These are phyloP conservation scores for Papilio dardanus DNA, from an alignment of 1,140 invertebrate genomes.

Conservation along the genomic window DNA sequence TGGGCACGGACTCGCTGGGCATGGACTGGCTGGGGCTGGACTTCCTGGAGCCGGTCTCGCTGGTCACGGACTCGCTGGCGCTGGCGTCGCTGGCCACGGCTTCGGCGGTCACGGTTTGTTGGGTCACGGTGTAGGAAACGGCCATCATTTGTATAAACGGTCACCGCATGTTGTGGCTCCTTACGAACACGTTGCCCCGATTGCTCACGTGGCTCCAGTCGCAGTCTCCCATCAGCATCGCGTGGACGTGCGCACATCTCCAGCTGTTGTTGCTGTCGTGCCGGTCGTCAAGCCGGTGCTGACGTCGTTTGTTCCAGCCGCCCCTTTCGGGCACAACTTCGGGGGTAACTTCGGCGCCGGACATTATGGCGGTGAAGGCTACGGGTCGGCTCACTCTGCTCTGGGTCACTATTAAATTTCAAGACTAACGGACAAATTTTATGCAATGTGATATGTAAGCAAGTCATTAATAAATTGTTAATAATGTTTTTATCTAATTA, in stretches of 20 bases:
- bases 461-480: neutral
- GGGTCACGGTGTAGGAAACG: conserved; percentile 26
- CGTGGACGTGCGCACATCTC: conserved; percentile 60
- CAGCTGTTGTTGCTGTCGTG: conserved; percentile 55
- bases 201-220: conserved; percentile 57
- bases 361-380: conserved; percentile 21
- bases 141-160: conserved; percentile 63
- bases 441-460: conserved; percentile 5
- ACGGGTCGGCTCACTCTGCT: neutral
- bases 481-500: neutral
- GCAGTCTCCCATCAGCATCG: conserved; percentile 73
- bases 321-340: conserved; percentile 43
- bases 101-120: conserved; percentile 12
- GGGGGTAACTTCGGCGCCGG: conserved; percentile 45
- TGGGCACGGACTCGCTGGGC: conserved; percentile 38
- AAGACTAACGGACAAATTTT: neutral
- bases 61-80: conserved; percentile 32
- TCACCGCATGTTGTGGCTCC: conserved; percentile 58
- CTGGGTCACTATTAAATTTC: conserved; percentile 6
- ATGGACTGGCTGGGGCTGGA: conserved; percentile 27
- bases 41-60: conserved; percentile 30
- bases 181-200: conserved; percentile 46
- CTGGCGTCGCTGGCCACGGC: conserved; percentile 33
- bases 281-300: conserved; percentile 55
- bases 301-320: conserved; percentile 53